Evolutionary conservation across 2,888 invertebrate genomes (phyloP).

Genomic region (Mechanitis messenoides): DNA sequence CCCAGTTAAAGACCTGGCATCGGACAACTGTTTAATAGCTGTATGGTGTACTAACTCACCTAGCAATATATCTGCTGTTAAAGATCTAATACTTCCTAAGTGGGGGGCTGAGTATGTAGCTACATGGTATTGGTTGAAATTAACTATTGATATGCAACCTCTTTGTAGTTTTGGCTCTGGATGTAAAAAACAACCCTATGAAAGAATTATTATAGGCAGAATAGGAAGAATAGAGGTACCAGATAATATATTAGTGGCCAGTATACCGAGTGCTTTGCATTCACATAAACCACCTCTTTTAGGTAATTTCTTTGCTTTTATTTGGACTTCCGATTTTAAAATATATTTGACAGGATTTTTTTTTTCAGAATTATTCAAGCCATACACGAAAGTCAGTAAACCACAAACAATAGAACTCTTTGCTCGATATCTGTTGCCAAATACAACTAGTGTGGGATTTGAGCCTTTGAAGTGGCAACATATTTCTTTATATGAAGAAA

Average conservation of each 20-base stretch:
- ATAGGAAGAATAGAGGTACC: slow-evolving; percentile 53
- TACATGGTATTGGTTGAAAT: slow-evolving; percentile 93
- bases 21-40: slow-evolving; percentile 81
- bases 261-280: slow-evolving; percentile 93
- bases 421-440: slow-evolving; percentile 91
- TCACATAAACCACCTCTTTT: slow-evolving; percentile 95
- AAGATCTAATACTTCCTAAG: slow-evolving; percentile 82
- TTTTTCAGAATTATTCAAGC: slow-evolving; percentile 63
- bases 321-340: slow-evolving; percentile 7
- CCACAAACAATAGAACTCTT: slow-evolving; percentile 90
- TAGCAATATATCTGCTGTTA: slow-evolving; percentile 81
- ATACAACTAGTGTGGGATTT: slow-evolving; percentile 90
- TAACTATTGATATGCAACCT: slow-evolving; percentile 81
- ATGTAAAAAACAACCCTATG: slow-evolving; percentile 91
- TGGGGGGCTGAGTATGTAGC: slow-evolving; percentile 86
- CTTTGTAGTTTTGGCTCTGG: slow-evolving; percentile 81
- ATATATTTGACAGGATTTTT: background rate
- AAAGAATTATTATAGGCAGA: slow-evolving; percentile 79
- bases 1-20: slow-evolving; percentile 80
- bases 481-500: slow-evolving; percentile 66
- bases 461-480: slow-evolving; percentile 92
- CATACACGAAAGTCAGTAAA: slow-evolving; percentile 69
- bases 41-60: slow-evolving; percentile 95
- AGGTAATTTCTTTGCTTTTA: slow-evolving; percentile 55
- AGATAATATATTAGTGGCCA: slow-evolving; percentile 80